phyloP scores from a whole-genome alignment of 2,888 invertebrate genomes.

The Cheilosia vernalis region DNA sequence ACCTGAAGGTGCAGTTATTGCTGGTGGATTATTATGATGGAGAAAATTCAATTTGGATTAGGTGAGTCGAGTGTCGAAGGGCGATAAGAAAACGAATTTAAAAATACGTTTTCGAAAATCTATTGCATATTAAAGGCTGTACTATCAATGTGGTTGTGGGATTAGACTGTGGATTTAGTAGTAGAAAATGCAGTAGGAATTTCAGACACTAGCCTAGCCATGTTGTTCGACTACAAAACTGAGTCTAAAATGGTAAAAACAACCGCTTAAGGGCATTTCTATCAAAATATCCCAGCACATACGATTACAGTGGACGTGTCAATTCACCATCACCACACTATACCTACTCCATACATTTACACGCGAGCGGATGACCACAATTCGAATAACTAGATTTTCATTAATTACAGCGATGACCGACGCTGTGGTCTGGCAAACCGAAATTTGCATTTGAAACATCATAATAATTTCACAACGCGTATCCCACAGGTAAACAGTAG shows the following conservation, averaged over 20 bases:
- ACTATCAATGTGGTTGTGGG: no score
- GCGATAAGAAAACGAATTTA: slow-evolving; percentile 30
- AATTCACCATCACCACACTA: not conserved
- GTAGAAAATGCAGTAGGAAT: no score
- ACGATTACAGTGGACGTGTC: no score
- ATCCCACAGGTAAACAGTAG: slow-evolving; percentile 16
- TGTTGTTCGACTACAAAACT: no score
- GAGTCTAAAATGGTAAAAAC: no score
- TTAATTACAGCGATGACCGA: slow-evolving; percentile 21
- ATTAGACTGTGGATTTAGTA: no score
- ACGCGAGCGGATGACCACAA: not conserved
- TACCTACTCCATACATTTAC: not conserved
- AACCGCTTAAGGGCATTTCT: no score
- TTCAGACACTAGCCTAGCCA: no score
- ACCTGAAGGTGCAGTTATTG: slow-evolving; percentile 42
- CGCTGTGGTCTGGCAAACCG: not conserved
- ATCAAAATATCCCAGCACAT: no score
- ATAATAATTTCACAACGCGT: not conserved
- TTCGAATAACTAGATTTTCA: slow-evolving; percentile 30
- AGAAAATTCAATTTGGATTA: slow-evolving; percentile 55
- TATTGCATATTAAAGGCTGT: not conserved
- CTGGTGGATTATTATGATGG: slow-evolving; percentile 25
- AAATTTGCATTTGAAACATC: slow-evolving; percentile 1
- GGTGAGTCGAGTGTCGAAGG: slow-evolving; percentile 16
- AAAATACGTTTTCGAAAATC: not conserved